Conservation (phyloP, 2,113 vertebrate genomes). For the Ptilorrhoa leucosticta region DNA sequence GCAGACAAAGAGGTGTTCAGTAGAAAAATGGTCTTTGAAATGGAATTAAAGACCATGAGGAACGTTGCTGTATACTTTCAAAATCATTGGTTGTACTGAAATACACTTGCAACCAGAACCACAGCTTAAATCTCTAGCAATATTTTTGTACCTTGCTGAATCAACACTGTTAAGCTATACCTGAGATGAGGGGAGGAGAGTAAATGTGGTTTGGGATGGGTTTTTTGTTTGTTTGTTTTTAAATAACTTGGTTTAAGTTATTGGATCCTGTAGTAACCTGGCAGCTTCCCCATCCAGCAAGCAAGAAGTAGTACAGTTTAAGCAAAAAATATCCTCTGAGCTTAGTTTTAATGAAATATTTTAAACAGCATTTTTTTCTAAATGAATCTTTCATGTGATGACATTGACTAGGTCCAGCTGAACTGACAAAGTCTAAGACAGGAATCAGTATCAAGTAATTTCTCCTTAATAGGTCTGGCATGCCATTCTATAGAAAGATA, state of each 20-base stretch:
- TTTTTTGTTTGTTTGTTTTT: background rate
- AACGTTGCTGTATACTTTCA: background rate
- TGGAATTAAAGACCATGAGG: background rate
- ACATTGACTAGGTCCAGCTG: background rate
- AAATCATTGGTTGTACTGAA: background rate
- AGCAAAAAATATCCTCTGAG: background rate
- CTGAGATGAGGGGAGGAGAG: rapidly evolving
- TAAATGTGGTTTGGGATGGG: rapidly evolving
- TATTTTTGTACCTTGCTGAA: background rate
- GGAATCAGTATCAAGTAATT: background rate
- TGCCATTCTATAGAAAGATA: background rate
- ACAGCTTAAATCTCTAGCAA: background rate
- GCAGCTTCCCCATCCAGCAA: background rate
- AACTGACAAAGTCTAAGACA: conserved; percentile 9
- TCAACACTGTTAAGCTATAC: background rate
- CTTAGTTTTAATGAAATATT: background rate
- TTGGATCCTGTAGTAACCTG: background rate
- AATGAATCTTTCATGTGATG: background rate
- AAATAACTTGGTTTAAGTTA: background rate
- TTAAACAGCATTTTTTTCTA: background rate
- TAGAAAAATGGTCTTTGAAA: background rate
- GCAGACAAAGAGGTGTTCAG: background rate
- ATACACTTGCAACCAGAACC: background rate
- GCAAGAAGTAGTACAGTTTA: background rate
- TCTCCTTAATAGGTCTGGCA: conserved; percentile 16